phyloP scores from a whole-genome alignment of 2,113 vertebrate species.

The Naja naja region DNA sequence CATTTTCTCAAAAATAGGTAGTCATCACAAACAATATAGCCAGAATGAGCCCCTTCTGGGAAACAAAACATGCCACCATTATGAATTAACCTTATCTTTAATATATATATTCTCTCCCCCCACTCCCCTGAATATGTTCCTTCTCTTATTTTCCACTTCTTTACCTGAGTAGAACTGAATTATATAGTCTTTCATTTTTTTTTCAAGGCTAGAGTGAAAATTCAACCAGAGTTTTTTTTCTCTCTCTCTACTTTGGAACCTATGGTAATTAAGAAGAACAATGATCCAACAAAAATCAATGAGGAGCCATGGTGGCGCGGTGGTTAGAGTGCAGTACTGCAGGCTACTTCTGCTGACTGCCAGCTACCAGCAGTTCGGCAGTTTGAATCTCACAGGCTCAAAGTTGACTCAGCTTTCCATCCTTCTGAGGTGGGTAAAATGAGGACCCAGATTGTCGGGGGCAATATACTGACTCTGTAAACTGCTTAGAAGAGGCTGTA shows the following conservation, averaged over 20 bases:
- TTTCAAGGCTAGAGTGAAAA: not conserved
- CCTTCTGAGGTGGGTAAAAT: too few species aligned
- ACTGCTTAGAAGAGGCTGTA: too few species aligned
- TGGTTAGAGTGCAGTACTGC: too few species aligned
- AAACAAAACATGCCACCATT: not conserved
- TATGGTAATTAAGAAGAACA: not conserved
- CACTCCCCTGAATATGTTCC: too few species aligned
- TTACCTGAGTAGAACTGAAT: not conserved
- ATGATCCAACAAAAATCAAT: not conserved
- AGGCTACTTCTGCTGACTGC: too few species aligned
- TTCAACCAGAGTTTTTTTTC: not conserved
- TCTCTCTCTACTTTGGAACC: not conserved
- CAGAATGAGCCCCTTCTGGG: not conserved
- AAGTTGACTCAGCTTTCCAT: too few species aligned
- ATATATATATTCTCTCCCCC: too few species aligned
- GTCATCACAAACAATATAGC: not conserved
- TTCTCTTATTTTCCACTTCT: not conserved
- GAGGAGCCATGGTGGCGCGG: too few species aligned
- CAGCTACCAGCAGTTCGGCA: too few species aligned
- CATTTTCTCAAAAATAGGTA: not conserved
- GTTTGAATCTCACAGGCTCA: too few species aligned
- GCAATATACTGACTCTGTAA: too few species aligned
- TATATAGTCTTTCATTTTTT: not conserved
- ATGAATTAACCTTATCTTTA: not conserved
- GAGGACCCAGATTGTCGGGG: too few species aligned